Conservation (phyloP, 2,113 vertebrate genomes). For the Xiphophorus couchianus region DNA sequence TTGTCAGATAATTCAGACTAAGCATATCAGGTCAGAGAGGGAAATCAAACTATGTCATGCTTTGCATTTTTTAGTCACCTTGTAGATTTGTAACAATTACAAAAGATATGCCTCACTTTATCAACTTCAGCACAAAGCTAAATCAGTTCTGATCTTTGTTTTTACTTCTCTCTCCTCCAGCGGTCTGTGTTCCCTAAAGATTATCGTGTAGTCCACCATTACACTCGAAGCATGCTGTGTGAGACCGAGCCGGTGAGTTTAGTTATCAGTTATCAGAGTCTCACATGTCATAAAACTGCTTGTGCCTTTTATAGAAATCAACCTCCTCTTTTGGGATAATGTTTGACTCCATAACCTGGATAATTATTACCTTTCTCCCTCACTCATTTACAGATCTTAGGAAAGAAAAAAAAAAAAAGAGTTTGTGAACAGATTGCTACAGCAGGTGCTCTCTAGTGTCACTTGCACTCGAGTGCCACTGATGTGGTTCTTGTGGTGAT, state of each 20-base stretch:
- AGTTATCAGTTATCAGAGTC: not conserved
- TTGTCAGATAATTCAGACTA: not conserved
- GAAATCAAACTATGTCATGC: not conserved
- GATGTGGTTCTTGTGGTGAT: slow-evolving; percentile 29
- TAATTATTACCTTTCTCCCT: not conserved
- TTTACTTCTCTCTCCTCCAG: slow-evolving; percentile 51
- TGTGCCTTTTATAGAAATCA: not conserved
- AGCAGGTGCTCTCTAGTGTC: not conserved
- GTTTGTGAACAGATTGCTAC: not conserved
- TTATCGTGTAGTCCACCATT: slow-evolving; percentile 75
- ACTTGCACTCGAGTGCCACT: not conserved
- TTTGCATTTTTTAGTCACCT: not conserved
- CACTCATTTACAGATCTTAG: not conserved
- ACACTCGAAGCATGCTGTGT: slow-evolving; percentile 73
- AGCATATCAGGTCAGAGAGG: not conserved
- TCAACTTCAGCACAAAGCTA: not conserved
- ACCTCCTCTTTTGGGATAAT: not conserved
- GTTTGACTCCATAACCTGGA: not conserved
- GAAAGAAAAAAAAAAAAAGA: not conserved
- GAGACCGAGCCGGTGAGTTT: slow-evolving; percentile 75
- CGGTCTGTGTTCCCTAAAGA: slow-evolving; percentile 78
- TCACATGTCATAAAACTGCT: not conserved
- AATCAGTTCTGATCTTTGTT: not conserved
- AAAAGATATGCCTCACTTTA: not conserved
- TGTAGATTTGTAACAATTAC: not conserved